Conservation (phyloP, 2,888 invertebrate species). For the Nomada ferruginata region DNA sequence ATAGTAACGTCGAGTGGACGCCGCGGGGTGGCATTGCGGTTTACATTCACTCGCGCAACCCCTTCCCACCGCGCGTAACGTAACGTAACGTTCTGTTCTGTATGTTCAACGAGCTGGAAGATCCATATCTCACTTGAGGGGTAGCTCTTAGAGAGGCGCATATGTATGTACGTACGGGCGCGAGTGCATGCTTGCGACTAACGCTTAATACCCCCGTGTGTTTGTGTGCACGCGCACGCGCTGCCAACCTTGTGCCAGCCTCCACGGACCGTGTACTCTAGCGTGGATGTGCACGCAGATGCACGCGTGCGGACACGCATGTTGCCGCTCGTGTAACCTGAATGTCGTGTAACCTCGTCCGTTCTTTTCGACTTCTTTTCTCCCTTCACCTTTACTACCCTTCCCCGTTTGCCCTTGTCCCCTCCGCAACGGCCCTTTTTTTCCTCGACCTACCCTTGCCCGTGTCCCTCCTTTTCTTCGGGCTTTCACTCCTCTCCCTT, state of each 20-base stretch:
- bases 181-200: slow-evolving; percentile 55
- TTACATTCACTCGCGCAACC: slow-evolving; percentile 63
- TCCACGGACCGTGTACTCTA: not conserved
- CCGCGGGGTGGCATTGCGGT: slow-evolving; percentile 68
- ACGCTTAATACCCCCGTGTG: slow-evolving; percentile 41
- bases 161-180: slow-evolving; percentile 40
- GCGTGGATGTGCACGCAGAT: slow-evolving; percentile 43
- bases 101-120: slow-evolving; percentile 81
- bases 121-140: slow-evolving; percentile 80
- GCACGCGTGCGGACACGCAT: slow-evolving; percentile 39
- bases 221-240: slow-evolving; percentile 35
- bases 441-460: not conserved
- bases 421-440: not conserved
- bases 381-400: not conserved
- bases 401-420: slow-evolving; percentile 1
- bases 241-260: slow-evolving; percentile 16
- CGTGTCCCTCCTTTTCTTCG: not conserved
- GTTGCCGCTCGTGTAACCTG: slow-evolving; percentile 38
- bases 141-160: slow-evolving; percentile 72
- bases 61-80: slow-evolving; percentile 55
- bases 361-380: slow-evolving; percentile 40
- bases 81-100: slow-evolving; percentile 75
- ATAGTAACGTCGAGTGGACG: slow-evolving; percentile 65
- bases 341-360: slow-evolving; percentile 45
- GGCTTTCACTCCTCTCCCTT: not conserved